Percentiles rank a stretch among this genome's conserved stretches.
Conservation (phyloP, 2,888 invertebrate genomes). For the Erebia aethiops region DNA sequence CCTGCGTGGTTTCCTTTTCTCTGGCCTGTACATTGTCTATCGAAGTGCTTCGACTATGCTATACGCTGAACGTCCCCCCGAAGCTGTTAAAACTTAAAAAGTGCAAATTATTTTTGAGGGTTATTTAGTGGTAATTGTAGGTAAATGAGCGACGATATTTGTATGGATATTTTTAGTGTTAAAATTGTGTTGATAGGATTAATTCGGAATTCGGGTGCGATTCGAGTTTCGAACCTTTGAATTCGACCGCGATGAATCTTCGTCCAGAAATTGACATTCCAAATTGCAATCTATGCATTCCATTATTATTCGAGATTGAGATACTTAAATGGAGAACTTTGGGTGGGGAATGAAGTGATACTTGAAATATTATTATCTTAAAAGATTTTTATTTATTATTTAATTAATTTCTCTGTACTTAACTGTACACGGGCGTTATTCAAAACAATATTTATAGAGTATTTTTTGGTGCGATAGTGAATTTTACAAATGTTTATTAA, state of each 20-base stretch:
- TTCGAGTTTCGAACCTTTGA: constrained; percentile 16
- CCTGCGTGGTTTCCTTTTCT: constrained; percentile 39
- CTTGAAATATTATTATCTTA: constrained; percentile 60
- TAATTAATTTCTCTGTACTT: constrained; percentile 64
- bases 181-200: constrained; percentile 49
- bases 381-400: constrained; percentile 66
- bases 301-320: constrained; percentile 54
- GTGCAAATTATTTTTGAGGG: constrained; percentile 75
- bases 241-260: constrained; percentile 46
- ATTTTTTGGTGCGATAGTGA: constrained; percentile 81
- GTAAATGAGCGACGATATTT: constrained; percentile 54
- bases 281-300: constrained; percentile 57
- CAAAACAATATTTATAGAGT: constrained; percentile 68
- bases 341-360: constrained; percentile 74
- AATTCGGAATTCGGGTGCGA: constrained; percentile 26
- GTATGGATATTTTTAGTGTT: constrained; percentile 71
- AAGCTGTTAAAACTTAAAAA: constrained; percentile 67
- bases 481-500: constrained; percentile 80
- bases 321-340: constrained; percentile 57
- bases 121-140: constrained; percentile 71
- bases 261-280: constrained; percentile 50
- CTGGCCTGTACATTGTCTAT: constrained; percentile 25
- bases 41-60: constrained; percentile 75
- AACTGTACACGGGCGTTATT: constrained; percentile 68
- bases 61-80: constrained; percentile 80